Evolutionary conservation across 2,113 vertebrate genomes (phyloP), one percentile per base, ranked within the genome.

Genomic region (Plotosus lineatus): DNA sequence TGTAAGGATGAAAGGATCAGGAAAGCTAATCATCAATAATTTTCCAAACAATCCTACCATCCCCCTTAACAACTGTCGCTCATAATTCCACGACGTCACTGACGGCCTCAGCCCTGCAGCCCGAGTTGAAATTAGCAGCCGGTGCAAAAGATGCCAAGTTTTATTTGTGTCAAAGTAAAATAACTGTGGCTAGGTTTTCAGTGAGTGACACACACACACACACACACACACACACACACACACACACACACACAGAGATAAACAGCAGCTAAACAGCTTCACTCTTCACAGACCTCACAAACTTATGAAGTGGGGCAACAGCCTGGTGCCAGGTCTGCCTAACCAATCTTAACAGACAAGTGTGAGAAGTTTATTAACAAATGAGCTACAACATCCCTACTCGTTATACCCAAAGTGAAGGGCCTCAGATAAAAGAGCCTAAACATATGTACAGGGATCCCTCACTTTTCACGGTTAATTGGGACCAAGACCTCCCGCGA

Each of bases 261-360:
- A 87, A 90, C 48, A 75, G 74, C 75, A 76, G 85, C 80, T 61
- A 68, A 88, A 78, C 83, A 53, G 46, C 61, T 82, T 58, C 83
- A 85, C 85, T 87, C 75, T 42, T 82, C 85, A 72, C 80, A 85
- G 87, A 88, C 85, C 87, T 90, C 86, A 87, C 87, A 88, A 80
- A 73, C 82, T 84, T 78, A 40, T 56, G 63, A 86, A 87, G 86
- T 84, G 83, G 81, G 85, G 65, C 77, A 78, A 76, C 89, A 89
- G 83, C 85, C 82, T 68, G 74, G 88, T 90, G 92, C 66, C 83
- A 88, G 83, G 77, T 7, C n/a, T 81, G 79, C 83, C 78, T 86
- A 91, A 87, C 87, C 86, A 89, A 89, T 90, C 91, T 90, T 89
- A 86, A 85, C 86, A 90, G 86, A 87, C 85, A 86, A 63, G 69